Base-by-base conservation (phyloP, 2,113 vertebrate species). In the Nibea coibor region DNA sequence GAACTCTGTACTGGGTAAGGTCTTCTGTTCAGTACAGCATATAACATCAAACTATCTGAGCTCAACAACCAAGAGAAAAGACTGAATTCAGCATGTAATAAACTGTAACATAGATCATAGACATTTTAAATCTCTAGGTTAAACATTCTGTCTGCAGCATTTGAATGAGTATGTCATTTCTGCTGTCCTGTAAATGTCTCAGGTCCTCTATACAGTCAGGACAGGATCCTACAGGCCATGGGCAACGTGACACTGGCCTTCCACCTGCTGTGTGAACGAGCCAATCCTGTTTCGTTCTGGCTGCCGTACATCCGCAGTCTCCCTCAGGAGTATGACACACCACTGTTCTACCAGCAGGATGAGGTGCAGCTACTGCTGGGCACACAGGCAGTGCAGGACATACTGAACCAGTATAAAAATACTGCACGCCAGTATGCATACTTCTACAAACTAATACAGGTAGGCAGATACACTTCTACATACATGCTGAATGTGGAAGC, bases 371-470 rank as follows among this genome's bases (percentile, higher is more conserved):
- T 96, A 88, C 96, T 99, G 77, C 96, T 97, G 78, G 96, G 96
- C 48, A 99, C 98, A 1, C 98, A 99, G 92, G 98, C 97, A 14
- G 93, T 99, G 74, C 97, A 97, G 9, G 98, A 99, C 24, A 92
- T 99, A 76, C 96, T 98, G 78, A 99, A 96, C 93, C 98, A 99
- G 90, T 99, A 98, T 72, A 99, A 99, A 93, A 99, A 99, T 92
- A 99, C 97, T 1, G 97, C 97, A 4, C 97, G 98, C 6, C 98
- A 99, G 84, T 99, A 99, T 8, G 97, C 98, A 5, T 99, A 99
- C 92, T 99, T 99, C 95, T 99, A 98, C 94, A 99, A 96, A 91
- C 96, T 99, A 86, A 93, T 99, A 59, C 98, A 99, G 95, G 98
- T 99, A 92, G 6, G 66, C 35, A 51, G 6, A 42, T 2, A 15